A percentile compares a stretch with the other conserved stretches of the same genome.
Conservation (phyloP, 2,113 vertebrate species). For the Nesoenas mayeri region DNA sequence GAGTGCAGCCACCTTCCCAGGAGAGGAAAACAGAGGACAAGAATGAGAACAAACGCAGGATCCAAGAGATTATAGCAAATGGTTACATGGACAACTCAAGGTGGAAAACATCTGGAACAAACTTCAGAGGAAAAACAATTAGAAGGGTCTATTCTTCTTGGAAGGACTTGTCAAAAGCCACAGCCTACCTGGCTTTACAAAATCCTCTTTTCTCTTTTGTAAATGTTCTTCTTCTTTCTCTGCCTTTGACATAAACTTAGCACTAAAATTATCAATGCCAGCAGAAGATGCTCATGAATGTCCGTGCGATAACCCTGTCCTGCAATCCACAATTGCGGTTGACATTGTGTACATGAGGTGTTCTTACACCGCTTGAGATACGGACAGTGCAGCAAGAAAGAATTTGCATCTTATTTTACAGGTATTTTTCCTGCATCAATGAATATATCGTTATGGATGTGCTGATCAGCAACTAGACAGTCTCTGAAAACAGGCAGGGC, state of each 20-base stretch:
- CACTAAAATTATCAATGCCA: not conserved
- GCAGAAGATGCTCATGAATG: not conserved
- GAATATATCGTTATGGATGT: not conserved
- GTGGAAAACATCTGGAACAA: not conserved
- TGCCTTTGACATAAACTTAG: not conserved
- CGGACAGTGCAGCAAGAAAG: accelerated
- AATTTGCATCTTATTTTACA: too few species aligned
- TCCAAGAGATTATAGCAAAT: not conserved
- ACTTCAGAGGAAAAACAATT: not conserved
- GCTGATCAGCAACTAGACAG: accelerated
- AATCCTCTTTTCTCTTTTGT: not conserved
- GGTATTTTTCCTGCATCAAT: too few species aligned
- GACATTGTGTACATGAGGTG: not conserved
- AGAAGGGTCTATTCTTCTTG: not conserved
- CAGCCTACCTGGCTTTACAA: not conserved
- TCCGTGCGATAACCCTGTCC: not conserved
- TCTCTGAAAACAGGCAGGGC: not conserved
- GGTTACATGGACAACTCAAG: not conserved
- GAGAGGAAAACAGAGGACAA: not conserved
- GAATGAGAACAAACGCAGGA: not conserved
- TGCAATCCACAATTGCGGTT: accelerated
- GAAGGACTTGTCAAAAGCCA: not conserved
- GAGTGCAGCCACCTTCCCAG: constrained; percentile 86
- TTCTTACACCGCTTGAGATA: not conserved
- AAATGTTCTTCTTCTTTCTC: not conserved